A percentile compares a stretch with the other conserved stretches of the same genome.
These are phyloP conservation scores for Misgurnus anguillicaudatus DNA, from an alignment of 2,113 vertebrate species.

Conservation along the genomic window DNA sequence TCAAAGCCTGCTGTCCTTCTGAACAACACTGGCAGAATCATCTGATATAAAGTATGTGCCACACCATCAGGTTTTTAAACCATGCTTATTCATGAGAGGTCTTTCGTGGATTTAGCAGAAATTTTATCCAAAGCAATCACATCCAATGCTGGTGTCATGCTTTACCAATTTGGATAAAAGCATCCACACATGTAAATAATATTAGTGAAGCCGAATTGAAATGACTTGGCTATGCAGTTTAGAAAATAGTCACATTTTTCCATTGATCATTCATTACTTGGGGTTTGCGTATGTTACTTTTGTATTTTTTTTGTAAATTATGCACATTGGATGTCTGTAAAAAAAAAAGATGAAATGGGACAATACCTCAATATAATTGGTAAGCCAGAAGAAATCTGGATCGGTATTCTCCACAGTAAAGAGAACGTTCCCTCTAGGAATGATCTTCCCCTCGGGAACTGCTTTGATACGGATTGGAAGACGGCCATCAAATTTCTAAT, in stretches of 20 bases:
- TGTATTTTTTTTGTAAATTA: neutral
- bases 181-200: too few relatives aligned
- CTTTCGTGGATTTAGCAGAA: too few relatives aligned
- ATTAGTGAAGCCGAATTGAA: too few relatives aligned
- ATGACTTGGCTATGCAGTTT: too few relatives aligned
- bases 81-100: conserved; percentile 7
- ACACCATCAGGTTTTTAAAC: conserved; percentile 8
- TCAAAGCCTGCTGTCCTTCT: conserved; percentile 34
- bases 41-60: conserved; percentile 6
- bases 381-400: conserved; percentile 75
- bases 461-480: conserved; percentile 78
- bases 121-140: too few relatives aligned
- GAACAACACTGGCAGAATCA: conserved; percentile 39
- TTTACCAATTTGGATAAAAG: too few relatives aligned
- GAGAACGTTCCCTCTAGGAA: conserved; percentile 76
- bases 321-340: neutral
- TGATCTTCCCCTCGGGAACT: conserved; percentile 72
- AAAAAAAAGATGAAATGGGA: neutral
- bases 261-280: neutral
- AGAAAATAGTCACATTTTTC: neutral
- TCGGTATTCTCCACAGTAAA: conserved; percentile 81
- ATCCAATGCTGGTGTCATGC: too few relatives aligned
- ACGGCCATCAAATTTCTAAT: conserved; percentile 74
- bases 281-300: neutral
- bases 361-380: conserved; percentile 76